Conservation (phyloP, 2,113 vertebrate genomes). For the Chauna torquata region DNA sequence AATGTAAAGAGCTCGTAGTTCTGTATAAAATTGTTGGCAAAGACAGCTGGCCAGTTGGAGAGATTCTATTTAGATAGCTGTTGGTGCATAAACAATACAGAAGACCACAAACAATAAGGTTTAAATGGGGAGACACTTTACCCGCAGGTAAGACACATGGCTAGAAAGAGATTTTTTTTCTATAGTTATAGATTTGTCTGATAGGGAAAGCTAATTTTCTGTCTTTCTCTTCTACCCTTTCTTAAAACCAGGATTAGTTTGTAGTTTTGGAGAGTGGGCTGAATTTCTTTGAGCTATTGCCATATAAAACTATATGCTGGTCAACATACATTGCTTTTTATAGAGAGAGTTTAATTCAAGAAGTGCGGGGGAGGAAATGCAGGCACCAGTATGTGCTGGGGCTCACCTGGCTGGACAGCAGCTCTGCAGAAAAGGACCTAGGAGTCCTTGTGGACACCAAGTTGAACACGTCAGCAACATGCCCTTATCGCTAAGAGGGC, state of each 20-base stretch:
- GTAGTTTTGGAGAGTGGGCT: neutral
- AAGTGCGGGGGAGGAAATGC: neutral
- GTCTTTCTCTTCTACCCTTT: neutral
- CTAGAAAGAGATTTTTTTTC: neutral
- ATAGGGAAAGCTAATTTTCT: neutral
- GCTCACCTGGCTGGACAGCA: neutral
- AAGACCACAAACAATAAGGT: too few species aligned
- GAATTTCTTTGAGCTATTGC: neutral
- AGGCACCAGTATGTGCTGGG: neutral
- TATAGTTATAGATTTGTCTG: neutral
- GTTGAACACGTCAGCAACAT: neutral
- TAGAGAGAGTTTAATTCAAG: neutral
- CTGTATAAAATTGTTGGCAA: neutral
- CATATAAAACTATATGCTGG: neutral
- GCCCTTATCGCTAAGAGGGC: neutral
- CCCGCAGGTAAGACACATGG: neutral
- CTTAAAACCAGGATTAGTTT: neutral
- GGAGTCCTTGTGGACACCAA: neutral
- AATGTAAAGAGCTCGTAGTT: neutral
- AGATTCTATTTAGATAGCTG: neutral
- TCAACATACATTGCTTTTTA: neutral
- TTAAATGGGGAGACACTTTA: neutral
- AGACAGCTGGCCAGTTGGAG: neutral
- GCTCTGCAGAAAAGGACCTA: neutral
- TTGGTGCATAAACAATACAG: neutral